phyloP scores from a whole-genome alignment of 2,888 invertebrate genomes.

The Chorisops tibialis region DNA sequence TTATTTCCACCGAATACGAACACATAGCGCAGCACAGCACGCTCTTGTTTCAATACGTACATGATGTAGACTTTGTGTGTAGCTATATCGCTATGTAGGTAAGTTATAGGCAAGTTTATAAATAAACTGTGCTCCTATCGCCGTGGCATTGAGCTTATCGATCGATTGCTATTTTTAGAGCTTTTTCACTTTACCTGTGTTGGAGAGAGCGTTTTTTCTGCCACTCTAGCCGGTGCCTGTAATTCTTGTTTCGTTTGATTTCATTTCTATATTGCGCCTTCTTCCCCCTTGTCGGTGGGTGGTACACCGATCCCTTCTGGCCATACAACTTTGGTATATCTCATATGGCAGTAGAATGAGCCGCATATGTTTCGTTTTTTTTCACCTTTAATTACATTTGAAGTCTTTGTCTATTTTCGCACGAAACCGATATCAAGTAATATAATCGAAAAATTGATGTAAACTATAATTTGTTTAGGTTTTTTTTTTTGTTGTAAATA shows the following conservation, averaged over 20 bases:
- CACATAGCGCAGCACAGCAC: too few relatives aligned
- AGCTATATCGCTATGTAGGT: constrained; percentile 6
- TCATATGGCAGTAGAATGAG: too few relatives aligned
- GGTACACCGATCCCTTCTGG: not conserved
- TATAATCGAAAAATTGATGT: too few relatives aligned
- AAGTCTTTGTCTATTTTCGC: not conserved
- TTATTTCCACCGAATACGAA: too few relatives aligned
- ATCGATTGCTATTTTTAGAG: constrained; percentile 38
- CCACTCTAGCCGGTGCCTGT: not conserved
- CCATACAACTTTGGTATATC: too few relatives aligned
- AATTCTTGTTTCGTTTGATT: constrained; percentile 9
- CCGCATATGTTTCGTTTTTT: constrained; percentile 1
- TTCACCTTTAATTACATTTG: not conserved
- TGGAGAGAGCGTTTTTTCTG: constrained; percentile 19
- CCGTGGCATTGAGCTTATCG: constrained; percentile 41
- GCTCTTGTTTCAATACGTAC: too few relatives aligned
- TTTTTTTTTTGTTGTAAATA: too few relatives aligned
- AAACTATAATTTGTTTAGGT: too few relatives aligned
- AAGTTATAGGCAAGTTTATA: constrained; percentile 36
- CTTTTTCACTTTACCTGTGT: constrained; percentile 21
- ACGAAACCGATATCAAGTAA: too few relatives aligned
- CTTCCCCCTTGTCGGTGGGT: not conserved
- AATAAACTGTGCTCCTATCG: constrained; percentile 38
- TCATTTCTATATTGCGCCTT: constrained; percentile 1
- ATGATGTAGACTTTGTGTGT: not conserved